A percentile compares a stretch with the other conserved stretches of the same genome.
Evolutionary conservation across 2,797 vertebrate species (phyloP).

Genomic region (Spinus pinus): DNA sequence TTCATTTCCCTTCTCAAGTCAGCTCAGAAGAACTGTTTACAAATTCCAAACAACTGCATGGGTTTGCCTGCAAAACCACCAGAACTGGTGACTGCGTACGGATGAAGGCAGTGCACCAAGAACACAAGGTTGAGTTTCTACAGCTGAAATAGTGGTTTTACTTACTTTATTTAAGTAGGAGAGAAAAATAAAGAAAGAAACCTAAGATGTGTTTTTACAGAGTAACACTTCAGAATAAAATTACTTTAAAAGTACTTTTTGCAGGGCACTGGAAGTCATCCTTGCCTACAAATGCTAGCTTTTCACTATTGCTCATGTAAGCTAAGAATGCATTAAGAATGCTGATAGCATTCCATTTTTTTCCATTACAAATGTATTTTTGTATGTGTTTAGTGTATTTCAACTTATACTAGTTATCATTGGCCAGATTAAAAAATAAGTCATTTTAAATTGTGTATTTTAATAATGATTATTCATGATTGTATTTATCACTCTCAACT

Average conservation of each 20-base stretch:
- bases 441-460: constrained; percentile 41
- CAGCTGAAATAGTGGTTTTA: not conserved
- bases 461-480: constrained; percentile 46
- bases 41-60: not conserved
- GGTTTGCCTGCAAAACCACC: not conserved
- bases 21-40: not conserved
- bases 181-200: not conserved
- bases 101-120: not conserved
- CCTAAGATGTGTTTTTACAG: not conserved
- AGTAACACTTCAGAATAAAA: not conserved
- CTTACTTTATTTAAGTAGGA: not conserved
- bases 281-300: not conserved
- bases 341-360: constrained; percentile 14
- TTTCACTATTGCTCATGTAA: not conserved
- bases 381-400: not conserved
- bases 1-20: not conserved
- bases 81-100: not conserved
- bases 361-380: constrained; percentile 45
- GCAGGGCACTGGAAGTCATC: not conserved
- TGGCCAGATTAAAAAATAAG: not conserved
- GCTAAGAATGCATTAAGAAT: constrained; percentile 8
- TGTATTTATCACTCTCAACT: constrained; percentile 43
- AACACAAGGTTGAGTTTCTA: not conserved
- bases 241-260: not conserved
- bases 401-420: not conserved